phyloP scores from a whole-genome alignment of 2,888 invertebrate species.

The Autographa gamma region DNA sequence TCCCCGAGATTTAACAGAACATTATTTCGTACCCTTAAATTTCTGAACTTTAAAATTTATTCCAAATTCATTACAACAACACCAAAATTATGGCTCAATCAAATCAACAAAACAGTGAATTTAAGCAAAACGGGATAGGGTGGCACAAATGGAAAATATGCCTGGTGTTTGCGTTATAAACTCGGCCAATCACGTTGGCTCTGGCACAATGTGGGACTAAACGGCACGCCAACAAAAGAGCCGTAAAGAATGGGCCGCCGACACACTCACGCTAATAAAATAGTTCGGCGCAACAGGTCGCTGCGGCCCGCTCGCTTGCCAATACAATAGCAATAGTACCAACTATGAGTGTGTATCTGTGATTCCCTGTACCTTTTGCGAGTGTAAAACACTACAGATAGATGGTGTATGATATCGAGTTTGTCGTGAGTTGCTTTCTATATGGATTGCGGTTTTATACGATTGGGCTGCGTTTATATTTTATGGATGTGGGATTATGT shows the following conservation, averaged over 20 bases:
- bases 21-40: conserved; percentile 34
- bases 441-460: conserved; percentile 14
- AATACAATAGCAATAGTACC: conserved; percentile 80
- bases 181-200: conserved; percentile 81
- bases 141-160: conserved; percentile 75
- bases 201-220: conserved; percentile 81
- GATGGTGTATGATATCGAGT: conserved; percentile 48
- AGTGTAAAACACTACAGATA: conserved; percentile 41
- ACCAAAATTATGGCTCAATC: conserved; percentile 49
- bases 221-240: conserved; percentile 85
- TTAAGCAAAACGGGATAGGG: conserved; percentile 43
- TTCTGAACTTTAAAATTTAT: conserved; percentile 47
- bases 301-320: conserved; percentile 68
- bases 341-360: conserved; percentile 70
- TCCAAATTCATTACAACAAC: conserved; percentile 43
- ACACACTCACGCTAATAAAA: conserved; percentile 87
- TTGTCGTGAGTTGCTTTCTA: conserved; percentile 39
- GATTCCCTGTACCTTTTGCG: conserved; percentile 66
- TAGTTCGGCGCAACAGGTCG: conserved; percentile 87
- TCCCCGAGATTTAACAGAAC: conserved; percentile 44
- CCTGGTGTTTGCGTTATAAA: conserved; percentile 80
- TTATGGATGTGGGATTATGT: conserved; percentile 15
- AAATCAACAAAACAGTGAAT: conserved; percentile 44
- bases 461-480: conserved; percentile 33
- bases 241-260: conserved; percentile 87